A percentile compares a stretch with the other conserved stretches of the same genome.
Evolutionary conservation across 92 coral and sea anemone species (phyloP).

Genomic region (Paramuricea clavata): DNA sequence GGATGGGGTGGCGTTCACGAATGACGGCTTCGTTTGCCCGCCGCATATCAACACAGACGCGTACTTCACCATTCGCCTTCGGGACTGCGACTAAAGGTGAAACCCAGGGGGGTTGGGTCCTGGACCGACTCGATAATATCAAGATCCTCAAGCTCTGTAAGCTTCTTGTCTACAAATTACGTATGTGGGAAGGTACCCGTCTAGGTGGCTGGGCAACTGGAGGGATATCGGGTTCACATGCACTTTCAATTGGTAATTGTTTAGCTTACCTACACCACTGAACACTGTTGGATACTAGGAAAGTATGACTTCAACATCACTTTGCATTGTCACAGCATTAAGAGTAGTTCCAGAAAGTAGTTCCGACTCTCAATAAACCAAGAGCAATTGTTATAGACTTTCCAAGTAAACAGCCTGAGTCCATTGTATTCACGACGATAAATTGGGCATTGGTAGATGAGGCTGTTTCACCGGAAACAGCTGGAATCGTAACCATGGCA

Average conservation of each 20-base stretch:
- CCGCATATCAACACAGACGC: no score
- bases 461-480: not conserved
- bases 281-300: not conserved
- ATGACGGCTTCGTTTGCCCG: no score
- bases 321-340: not conserved
- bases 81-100: conserved; percentile 21
- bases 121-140: no score
- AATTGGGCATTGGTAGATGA: not conserved
- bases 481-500: not conserved
- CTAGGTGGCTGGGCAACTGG: conserved; percentile 2
- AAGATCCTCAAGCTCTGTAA: no score
- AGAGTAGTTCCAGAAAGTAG: not conserved
- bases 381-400: not conserved
- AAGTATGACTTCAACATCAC: not conserved
- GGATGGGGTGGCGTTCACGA: not conserved
- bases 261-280: not conserved
- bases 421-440: not conserved
- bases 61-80: conserved; percentile 26
- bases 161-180: no score
- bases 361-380: not conserved
- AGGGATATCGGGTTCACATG: not conserved
- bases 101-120: not conserved
- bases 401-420: conserved; percentile 4
- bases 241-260: not conserved
- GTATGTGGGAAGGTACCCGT: no score